phyloP scores from a whole-genome alignment of 92 coral and sea anemone genomes.

The Porites divaricata region DNA sequence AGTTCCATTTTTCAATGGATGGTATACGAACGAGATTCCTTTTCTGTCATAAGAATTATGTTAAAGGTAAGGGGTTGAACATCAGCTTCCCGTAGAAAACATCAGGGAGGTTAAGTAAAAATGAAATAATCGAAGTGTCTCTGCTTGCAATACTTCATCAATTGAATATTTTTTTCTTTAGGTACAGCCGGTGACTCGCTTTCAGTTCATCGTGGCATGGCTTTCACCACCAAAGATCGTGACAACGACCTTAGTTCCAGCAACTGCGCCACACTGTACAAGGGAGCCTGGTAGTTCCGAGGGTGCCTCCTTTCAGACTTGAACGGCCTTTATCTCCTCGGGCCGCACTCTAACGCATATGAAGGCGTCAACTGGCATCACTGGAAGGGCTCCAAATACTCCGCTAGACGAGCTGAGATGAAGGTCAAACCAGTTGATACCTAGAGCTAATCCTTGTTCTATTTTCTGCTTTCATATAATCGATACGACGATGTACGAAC shows the following conservation, averaged over 20 bases:
- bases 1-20: no score
- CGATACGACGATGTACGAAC: not conserved
- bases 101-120: no score
- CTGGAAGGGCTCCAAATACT: conserved; percentile 38
- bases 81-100: no score
- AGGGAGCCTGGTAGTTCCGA: conserved; percentile 59
- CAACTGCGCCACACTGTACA: conserved; percentile 28
- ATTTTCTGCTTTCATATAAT: not conserved
- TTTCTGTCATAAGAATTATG: no score
- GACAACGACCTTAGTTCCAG: not conserved
- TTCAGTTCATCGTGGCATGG: not conserved
- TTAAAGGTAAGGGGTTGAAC: no score
- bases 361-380: conserved; percentile 48
- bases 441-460: not conserved
- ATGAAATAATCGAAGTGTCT: not conserved
- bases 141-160: not conserved
- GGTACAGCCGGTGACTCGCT: conserved; percentile 57
- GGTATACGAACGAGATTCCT: no score
- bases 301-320: conserved; percentile 32
- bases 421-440: conserved; percentile 44
- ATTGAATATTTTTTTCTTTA: not conserved
- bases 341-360: conserved; percentile 14
- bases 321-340: conserved; percentile 51
- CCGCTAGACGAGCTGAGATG: conserved; percentile 52
- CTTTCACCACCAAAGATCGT: conserved; percentile 42